Percentiles rank a stretch among this genome's conserved stretches.
These are phyloP conservation scores for Bombyx huttoni DNA, from an alignment of 2,888 invertebrate genomes.

Conservation along the genomic window DNA sequence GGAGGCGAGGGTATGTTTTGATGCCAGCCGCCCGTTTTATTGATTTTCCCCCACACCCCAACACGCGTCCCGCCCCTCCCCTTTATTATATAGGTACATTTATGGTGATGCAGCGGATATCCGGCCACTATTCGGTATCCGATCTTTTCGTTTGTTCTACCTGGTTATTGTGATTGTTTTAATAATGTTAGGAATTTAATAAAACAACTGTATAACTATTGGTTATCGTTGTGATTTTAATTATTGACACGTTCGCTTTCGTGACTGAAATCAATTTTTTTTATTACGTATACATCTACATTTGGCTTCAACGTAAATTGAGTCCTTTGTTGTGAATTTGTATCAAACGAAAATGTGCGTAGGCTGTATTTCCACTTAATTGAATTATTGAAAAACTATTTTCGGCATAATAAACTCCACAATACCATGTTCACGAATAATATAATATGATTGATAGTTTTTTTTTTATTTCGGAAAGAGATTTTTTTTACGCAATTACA, in stretches of 20 bases:
- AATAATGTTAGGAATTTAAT: neutral
- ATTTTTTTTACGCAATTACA: too few relatives aligned
- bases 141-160: constrained; percentile 1
- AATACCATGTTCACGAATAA: too few relatives aligned
- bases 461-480: too few relatives aligned
- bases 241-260: neutral
- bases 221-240: neutral
- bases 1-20: constrained; percentile 53
- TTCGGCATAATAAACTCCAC: too few relatives aligned
- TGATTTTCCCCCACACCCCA: constrained; percentile 50
- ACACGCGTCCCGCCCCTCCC: constrained; percentile 37
- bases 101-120: constrained; percentile 9
- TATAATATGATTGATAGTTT: too few relatives aligned
- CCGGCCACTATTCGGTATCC: constrained; percentile 5
- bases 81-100: constrained; percentile 51
- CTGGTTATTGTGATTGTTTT: neutral
- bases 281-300: neutral
- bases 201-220: neutral
- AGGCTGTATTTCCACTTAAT: too few relatives aligned
- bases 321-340: too few relatives aligned
- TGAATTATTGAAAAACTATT: too few relatives aligned
- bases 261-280: neutral
- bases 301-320: too few relatives aligned
- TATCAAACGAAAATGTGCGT: too few relatives aligned
- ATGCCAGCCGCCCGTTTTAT: constrained; percentile 66